Percentiles rank a stretch among this genome's conserved stretches.
phyloP scores from a whole-genome alignment of 2,113 vertebrate species.

The Bujurquina vittata region DNA sequence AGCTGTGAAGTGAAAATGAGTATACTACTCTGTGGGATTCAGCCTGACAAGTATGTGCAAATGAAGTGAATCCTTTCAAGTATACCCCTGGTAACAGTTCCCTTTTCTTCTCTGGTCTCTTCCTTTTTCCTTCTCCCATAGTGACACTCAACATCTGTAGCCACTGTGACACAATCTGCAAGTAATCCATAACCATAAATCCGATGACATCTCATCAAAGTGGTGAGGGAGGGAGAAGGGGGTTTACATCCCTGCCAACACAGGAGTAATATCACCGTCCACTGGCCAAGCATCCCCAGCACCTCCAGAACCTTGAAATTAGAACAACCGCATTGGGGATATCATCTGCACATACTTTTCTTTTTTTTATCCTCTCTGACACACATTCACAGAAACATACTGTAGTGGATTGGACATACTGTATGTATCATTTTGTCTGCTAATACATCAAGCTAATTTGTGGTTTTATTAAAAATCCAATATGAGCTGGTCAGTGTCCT shows the following conservation, averaged over 20 bases:
- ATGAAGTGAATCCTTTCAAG: slow-evolving; percentile 63
- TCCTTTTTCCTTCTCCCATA: slow-evolving; percentile 13
- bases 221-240: not conserved
- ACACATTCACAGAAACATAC: slow-evolving; percentile 9
- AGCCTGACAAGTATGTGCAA: slow-evolving; percentile 68
- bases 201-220: slow-evolving; percentile 45
- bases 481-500: slow-evolving; percentile 5
- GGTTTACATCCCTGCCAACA: slow-evolving; percentile 38
- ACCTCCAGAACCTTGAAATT: slow-evolving; percentile 68
- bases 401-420: not conserved
- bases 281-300: slow-evolving; percentile 63
- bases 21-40: slow-evolving; percentile 47
- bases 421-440: slow-evolving; percentile 15
- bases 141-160: slow-evolving; percentile 68
- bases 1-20: slow-evolving; percentile 63
- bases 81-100: slow-evolving; percentile 53
- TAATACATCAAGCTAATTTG: slow-evolving; percentile 47
- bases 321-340: slow-evolving; percentile 44
- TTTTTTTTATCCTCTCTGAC: not conserved
- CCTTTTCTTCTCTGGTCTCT: not conserved
- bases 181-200: slow-evolving; percentile 74
- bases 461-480: slow-evolving; percentile 46
- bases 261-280: slow-evolving; percentile 72
- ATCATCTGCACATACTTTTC: slow-evolving; percentile 19
- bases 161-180: slow-evolving; percentile 65